Base-by-base conservation (phyloP, 2,888 invertebrate species). In the Odontocolon sp. region DNA sequence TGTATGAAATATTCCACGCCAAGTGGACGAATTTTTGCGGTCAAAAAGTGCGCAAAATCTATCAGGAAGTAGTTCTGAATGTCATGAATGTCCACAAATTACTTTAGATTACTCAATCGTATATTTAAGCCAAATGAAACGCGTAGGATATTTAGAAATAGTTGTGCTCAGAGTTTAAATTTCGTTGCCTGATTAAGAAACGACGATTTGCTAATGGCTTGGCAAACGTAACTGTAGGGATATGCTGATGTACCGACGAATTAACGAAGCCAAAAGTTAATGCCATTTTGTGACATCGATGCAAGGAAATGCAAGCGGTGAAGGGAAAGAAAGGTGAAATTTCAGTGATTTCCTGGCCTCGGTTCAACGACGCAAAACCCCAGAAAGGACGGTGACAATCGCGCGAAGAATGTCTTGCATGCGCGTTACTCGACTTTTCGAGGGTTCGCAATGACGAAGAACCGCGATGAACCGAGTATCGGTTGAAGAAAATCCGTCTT, bases 301-400 rank as follows among this genome's bases (percentile, higher is more conserved):
- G 4, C n/a, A 36, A 18, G 45, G 56, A 59, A 14, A 42, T 23
- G 5, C 5, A 31, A 14, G 67, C 9, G 38, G 36, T 11, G 54
- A 28, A 38, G 33, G 33, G 56, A 56, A 63, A 56, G 38, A 61
- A 28, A 50, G 6, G 28, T 3, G 50, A 40, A 50, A 77, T 71
- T 77, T 72, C 68, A 64, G 42, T 66, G 54, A 76, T 80, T 81
- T 79, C 33, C 50, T 85, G 85, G 85, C 85, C 38, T 8, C 45
- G 72, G 45, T 82, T 84, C 85, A 85, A 84, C 80, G 72, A 77
- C 80, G 81, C 70, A 79, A 78, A 81, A 77, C 66, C 42, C 69
- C 11, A 36, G 18, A 61, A 36, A 45, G 42, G 57, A 57, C 28
- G 61, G 73, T 73, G 83, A 84, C 78, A 70, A 75, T 80, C 73